Evolutionary conservation across 1,140 invertebrate species (phyloP).

Genomic region (Stegodyphus mimosarum): DNA sequence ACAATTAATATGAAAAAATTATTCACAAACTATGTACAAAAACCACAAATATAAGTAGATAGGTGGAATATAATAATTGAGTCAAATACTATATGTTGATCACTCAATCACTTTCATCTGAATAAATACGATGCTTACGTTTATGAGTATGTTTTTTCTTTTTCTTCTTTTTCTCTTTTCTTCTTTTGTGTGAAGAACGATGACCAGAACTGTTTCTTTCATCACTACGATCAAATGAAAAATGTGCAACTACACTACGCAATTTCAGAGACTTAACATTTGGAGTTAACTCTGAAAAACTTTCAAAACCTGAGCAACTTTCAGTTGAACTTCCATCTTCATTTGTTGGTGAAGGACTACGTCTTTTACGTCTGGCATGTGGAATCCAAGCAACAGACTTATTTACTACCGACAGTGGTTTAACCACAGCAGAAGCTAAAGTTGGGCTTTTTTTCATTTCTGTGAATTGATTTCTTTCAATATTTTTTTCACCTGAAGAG

Average conservation of each 20-base stretch:
- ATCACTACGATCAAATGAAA: conserved; percentile 4
- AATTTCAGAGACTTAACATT: neutral
- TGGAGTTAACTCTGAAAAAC: neutral
- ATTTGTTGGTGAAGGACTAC: neutral
- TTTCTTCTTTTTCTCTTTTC: conserved; percentile 60
- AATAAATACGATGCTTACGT: conserved; percentile 31
- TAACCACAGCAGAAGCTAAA: neutral
- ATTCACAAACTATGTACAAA: too few species aligned
- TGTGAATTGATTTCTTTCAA: neutral
- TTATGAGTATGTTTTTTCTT: conserved; percentile 51
- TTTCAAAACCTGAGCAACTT: conserved; percentile 13
- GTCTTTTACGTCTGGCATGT: neutral
- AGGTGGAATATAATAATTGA: too few species aligned
- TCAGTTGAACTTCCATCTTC: neutral
- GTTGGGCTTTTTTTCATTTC: neutral
- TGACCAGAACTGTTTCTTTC: neutral
- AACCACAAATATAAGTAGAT: too few species aligned
- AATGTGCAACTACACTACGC: conserved; percentile 24
- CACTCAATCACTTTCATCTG: conserved; percentile 16
- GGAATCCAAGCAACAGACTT: neutral
- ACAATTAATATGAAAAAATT: too few species aligned
- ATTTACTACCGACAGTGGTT: too few species aligned
- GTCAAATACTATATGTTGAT: neutral
- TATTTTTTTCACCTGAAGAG: neutral
- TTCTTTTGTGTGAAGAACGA: conserved; percentile 14